A percentile compares a stretch with the other conserved stretches of the same genome.
Conservation (phyloP, 2,888 invertebrate genomes). For the Molorchus minor region DNA sequence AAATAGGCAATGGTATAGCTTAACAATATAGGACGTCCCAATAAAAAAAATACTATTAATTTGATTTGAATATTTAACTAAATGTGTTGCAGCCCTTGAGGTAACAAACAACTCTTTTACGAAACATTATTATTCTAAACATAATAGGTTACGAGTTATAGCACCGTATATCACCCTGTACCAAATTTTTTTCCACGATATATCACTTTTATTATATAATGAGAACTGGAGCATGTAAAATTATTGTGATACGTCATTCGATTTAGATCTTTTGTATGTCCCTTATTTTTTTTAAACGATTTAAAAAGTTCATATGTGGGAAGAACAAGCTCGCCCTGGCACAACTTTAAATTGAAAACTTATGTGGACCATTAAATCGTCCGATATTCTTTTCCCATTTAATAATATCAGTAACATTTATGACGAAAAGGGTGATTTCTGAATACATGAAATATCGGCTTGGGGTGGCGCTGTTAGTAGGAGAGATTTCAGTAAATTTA, state of each 20-base stretch:
- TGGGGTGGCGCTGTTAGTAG: constrained; percentile 33
- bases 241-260: neutral
- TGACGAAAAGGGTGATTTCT: constrained; percentile 41
- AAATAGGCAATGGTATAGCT: no score
- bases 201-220: neutral
- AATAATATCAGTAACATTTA: constrained; percentile 42
- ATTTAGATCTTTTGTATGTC: neutral
- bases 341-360: constrained; percentile 34
- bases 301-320: constrained; percentile 26
- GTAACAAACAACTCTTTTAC: no score
- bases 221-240: neutral
- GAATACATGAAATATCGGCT: constrained; percentile 38
- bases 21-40: no score
- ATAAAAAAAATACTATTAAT: no score
- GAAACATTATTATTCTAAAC: no score
- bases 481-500: constrained; percentile 15
- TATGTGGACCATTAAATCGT: constrained; percentile 36
- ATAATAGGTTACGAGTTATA: no score
- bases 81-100: no score
- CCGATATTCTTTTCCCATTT: constrained; percentile 32
- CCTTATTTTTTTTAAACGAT: neutral
- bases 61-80: no score
- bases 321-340: constrained; percentile 25
- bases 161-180: no score
- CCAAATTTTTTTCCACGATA: neutral